Percentiles rank a stretch among this genome's conserved stretches.
Conservation (phyloP, 2,113 vertebrate species). For the Brevimyrus niger region DNA sequence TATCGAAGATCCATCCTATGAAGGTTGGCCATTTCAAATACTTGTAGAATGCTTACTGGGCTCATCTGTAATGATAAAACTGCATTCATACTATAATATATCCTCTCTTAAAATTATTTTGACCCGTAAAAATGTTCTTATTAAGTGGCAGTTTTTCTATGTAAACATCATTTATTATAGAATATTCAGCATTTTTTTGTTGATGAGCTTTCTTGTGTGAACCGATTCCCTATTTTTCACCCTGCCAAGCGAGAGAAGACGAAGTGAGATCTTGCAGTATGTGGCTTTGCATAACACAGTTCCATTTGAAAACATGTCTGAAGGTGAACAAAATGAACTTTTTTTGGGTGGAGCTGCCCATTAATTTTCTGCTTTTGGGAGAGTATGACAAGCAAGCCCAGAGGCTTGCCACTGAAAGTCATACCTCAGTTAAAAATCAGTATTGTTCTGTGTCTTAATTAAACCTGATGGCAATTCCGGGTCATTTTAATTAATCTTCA, state of each 20-base stretch:
- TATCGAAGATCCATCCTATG: background rate
- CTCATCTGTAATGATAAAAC: background rate
- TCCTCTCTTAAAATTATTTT: background rate
- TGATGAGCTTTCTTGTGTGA: background rate
- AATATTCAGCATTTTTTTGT: background rate
- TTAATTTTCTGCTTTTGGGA: background rate
- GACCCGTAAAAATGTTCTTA: background rate
- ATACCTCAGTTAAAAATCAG: slow-evolving; percentile 60
- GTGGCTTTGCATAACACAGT: background rate
- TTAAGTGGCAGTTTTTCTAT: background rate
- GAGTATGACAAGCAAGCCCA: slow-evolving; percentile 14
- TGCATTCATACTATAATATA: background rate
- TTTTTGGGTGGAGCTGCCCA: background rate
- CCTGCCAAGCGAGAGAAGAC: background rate
- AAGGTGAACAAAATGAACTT: background rate
- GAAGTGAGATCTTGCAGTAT: background rate
- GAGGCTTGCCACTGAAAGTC: slow-evolving; percentile 21
- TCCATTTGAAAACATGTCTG: background rate
- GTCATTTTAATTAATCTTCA: slow-evolving; percentile 63
- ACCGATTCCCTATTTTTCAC: background rate
- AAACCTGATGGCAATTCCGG: slow-evolving; percentile 61
- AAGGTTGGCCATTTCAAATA: background rate
- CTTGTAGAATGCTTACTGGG: background rate
- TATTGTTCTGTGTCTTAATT: slow-evolving; percentile 59
- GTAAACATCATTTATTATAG: background rate